Evolutionary conservation across 1,140 invertebrate species (phyloP).

Genomic region (Ruditapes philippinarum): DNA sequence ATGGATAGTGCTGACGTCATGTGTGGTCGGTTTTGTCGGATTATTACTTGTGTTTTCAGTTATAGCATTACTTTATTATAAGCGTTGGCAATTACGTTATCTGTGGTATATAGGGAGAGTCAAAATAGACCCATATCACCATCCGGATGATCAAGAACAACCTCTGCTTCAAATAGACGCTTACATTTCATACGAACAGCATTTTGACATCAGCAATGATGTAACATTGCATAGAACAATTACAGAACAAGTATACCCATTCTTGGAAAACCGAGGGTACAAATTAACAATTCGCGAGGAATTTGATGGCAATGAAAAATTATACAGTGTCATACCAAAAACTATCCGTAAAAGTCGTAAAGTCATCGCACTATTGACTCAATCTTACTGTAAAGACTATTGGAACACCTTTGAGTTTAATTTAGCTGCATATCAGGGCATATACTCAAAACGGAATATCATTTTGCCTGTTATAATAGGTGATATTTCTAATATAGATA

Average conservation of each 20-base stretch:
- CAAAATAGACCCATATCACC: constrained; percentile 8
- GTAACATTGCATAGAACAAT: background rate
- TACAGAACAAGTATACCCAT: background rate
- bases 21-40: background rate
- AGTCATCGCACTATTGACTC: constrained; percentile 10
- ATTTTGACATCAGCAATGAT: background rate
- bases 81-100: constrained; percentile 36
- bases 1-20: constrained; percentile 20
- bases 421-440: constrained; percentile 44
- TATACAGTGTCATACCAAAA: constrained; percentile 2
- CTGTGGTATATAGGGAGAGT: constrained; percentile 19
- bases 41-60: background rate
- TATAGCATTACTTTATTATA: constrained; percentile 12
- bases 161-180: background rate
- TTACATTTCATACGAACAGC: constrained; percentile 34
- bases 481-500: background rate
- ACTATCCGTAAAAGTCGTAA: background rate
- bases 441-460: constrained; percentile 19
- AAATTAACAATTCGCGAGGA: constrained; percentile 1
- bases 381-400: background rate
- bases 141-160: background rate
- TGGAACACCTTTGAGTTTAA: constrained; percentile 54
- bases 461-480: background rate
- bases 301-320: background rate
- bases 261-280: background rate